These are phyloP conservation scores for Notodonta dromedarius DNA, from an alignment of 2,888 invertebrate genomes.

Conservation along the genomic window DNA sequence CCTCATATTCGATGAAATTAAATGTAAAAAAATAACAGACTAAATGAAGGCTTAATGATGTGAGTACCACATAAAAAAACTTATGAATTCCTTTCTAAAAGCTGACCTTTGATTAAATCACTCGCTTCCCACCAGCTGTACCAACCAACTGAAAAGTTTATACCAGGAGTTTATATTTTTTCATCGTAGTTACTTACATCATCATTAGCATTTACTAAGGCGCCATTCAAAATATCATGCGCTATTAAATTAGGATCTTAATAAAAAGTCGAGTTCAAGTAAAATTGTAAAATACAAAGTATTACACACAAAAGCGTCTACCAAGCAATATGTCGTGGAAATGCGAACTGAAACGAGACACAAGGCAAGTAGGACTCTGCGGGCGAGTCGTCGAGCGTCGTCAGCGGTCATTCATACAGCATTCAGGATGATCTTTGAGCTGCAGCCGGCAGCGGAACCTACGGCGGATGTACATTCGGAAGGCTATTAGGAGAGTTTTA, in stretches of 20 bases:
- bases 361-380: constrained; percentile 15
- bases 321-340: constrained; percentile 8
- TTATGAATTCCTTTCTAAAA: too few species aligned
- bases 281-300: neutral
- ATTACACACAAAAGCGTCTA: constrained; percentile 12
- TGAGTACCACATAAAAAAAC: too few species aligned
- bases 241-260: too few species aligned
- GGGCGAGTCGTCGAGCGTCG: constrained; percentile 14
- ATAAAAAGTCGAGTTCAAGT: too few species aligned
- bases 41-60: too few species aligned
- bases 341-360: constrained; percentile 15
- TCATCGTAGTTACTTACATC: too few species aligned
- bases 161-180: too few species aligned
- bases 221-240: too few species aligned
- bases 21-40: neutral
- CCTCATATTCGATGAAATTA: neutral
- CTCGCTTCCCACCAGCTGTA: too few species aligned
- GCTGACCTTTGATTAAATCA: too few species aligned
- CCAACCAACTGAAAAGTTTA: too few species aligned
- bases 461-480: constrained; percentile 34
- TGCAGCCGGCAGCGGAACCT: constrained; percentile 36
- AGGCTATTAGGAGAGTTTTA: constrained; percentile 45
- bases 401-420: constrained; percentile 38
- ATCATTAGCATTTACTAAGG: too few species aligned
- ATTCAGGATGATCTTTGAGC: constrained; percentile 44